Evolutionary conservation across 2,113 vertebrate genomes (phyloP), one percentile per base, ranked within the genome.

Genomic region (Hippocampus barbouri): DNA sequence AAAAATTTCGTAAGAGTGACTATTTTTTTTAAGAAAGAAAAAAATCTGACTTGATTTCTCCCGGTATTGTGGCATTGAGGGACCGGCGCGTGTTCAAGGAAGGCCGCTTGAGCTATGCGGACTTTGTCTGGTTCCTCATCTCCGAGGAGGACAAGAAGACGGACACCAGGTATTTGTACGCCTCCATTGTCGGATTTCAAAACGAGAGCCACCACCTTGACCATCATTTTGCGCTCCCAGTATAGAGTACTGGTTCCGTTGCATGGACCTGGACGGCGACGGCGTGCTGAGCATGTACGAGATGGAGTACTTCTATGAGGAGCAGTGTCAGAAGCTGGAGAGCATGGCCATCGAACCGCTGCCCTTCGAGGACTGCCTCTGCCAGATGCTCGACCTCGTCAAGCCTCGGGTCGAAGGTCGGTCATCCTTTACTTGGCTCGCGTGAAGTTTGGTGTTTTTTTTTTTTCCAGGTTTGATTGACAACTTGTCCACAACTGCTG

Each of bases 201-300:
- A 34, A 27, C 51, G 14, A 23, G 27, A 14, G 11, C 4, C 23
- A 23, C 5, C 14, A 4, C 2, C 14, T 47, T 66, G 40, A 47
- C 43, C 23, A 2, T 8, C 9, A 11, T 14, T 10, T 16, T 2
- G 38, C 2, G 34, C n/a, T 53, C 16, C 23, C 90, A 98, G 97
- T 86, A 95, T 97, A 72, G 97, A 98, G 88, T 99, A 99, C 88
- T 99, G 97, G 97, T 99, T 99, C 90, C 97, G 97, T 82, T 97
- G 96, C 79, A 97, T 99, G 97, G 97, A 98, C 84, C 85, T 99
- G 70, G 95, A 99, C 40, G 97, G 97, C 1, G 97, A 99, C 43
- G 97, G 97, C 0, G 91, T 90, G 54, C 87, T 99, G 71, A 97
- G 95, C 75, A 95, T 97, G 94, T 98, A 95, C 51, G 97, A 99